These are phyloP conservation scores for Bombylius discolor DNA, from an alignment of 2,888 invertebrate species.

Conservation along the genomic window DNA sequence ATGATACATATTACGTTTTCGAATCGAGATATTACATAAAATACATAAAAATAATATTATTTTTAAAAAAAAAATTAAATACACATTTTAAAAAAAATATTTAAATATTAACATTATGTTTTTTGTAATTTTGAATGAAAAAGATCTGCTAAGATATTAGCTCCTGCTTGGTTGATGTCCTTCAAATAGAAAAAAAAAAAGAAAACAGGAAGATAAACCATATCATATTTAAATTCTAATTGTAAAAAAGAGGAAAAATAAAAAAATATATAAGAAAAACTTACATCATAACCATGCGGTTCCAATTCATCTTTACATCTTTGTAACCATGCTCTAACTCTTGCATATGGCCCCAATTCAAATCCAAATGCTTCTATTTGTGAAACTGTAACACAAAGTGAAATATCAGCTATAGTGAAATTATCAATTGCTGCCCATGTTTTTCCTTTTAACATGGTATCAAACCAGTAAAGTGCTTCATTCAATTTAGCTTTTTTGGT, in stretches of 20 bases:
- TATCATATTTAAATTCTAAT: not conserved
- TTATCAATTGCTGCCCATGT: slow-evolving; percentile 47
- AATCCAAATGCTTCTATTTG: slow-evolving; percentile 40
- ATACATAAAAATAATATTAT: no score
- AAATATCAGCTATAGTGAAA: slow-evolving; percentile 34
- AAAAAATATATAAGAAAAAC: not conserved
- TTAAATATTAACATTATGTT: not conserved
- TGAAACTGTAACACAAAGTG: slow-evolving; percentile 31
- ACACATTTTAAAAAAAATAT: no score
- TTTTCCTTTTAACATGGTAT: slow-evolving; percentile 41
- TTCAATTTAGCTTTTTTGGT: slow-evolving; percentile 40
- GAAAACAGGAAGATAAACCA: no score
- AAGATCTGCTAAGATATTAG: slow-evolving; percentile 41
- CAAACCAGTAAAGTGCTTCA: slow-evolving; percentile 43
- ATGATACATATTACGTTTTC: no score
- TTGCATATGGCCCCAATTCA: slow-evolving; percentile 40
- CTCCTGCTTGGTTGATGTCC: slow-evolving; percentile 47
- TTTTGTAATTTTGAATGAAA: slow-evolving; percentile 37
- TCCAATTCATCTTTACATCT: slow-evolving; percentile 50
- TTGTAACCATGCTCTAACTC: slow-evolving; percentile 49
- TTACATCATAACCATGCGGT: slow-evolving; percentile 51
- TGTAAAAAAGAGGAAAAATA: not conserved
- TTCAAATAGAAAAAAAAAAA: slow-evolving; percentile 10
- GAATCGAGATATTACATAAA: no score
- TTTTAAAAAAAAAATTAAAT: no score